Percentiles rank a stretch among this genome's conserved stretches.
phyloP scores from a whole-genome alignment of 64 coral and sea anemone genomes.

The Pachyseris speciosa region DNA sequence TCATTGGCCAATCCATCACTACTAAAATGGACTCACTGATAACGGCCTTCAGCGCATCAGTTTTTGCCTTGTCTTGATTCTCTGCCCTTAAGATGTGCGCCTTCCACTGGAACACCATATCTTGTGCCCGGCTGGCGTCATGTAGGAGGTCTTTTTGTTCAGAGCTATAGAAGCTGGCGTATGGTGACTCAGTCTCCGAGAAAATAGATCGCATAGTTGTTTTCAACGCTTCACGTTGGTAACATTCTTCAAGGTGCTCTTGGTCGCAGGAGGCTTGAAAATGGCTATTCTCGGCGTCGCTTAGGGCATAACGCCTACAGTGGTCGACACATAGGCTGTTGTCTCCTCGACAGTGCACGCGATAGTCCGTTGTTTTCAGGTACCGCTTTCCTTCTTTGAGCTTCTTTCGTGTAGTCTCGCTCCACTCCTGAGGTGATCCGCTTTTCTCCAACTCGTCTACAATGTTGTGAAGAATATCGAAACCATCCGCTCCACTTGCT shows the following conservation, averaged over 20 bases:
- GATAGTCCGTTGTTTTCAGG: conserved; percentile 27
- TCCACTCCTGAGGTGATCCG: conserved; percentile 3
- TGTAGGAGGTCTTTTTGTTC: conserved; percentile 30
- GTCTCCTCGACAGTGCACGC: conserved; percentile 12
- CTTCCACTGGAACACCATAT: conserved; percentile 37
- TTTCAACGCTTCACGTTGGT: conserved; percentile 17
- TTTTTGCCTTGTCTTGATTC: conserved; percentile 46
- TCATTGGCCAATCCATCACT: conserved; percentile 10
- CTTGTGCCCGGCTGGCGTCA: conserved; percentile 3
- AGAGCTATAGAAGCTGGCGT: background rate
- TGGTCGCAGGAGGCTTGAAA: background rate
- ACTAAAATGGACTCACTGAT: background rate
- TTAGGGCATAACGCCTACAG: conserved; percentile 12
- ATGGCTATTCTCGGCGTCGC: background rate
- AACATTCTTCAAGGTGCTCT: background rate
- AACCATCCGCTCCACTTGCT: conserved; percentile 43
- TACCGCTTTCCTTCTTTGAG: conserved; percentile 36
- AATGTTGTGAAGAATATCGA: conserved; percentile 26
- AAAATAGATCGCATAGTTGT: background rate
- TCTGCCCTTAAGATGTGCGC: conserved; percentile 34
- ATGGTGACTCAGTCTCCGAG: background rate
- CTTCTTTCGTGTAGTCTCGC: background rate
- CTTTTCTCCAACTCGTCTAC: conserved; percentile 15
- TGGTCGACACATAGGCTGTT: conserved; percentile 1
- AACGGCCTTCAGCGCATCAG: conserved; percentile 24